These are phyloP conservation scores for Pentalonia nigronervosa DNA, from an alignment of 1,140 invertebrate species.

Conservation along the genomic window DNA sequence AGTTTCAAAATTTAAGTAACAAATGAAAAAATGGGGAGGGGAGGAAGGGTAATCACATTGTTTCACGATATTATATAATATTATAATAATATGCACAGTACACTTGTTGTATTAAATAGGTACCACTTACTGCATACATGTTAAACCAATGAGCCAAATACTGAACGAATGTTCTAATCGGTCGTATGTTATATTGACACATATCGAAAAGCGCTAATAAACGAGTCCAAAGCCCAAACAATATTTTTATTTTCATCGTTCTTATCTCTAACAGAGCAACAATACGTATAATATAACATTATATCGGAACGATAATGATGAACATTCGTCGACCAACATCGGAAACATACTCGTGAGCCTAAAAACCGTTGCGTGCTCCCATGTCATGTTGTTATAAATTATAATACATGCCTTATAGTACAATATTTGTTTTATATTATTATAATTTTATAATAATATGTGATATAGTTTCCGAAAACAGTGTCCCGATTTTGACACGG, in stretches of 20 bases:
- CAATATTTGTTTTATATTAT: too few relatives aligned
- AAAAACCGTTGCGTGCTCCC: not conserved
- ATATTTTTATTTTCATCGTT: not conserved
- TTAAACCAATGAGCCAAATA: not conserved
- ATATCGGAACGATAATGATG: not conserved
- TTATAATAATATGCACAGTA: not conserved
- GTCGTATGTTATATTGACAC: not conserved
- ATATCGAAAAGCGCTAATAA: not conserved
- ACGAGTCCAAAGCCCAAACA: not conserved
- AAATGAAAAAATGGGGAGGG: not conserved
- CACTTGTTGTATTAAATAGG: not conserved
- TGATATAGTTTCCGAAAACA: not conserved
- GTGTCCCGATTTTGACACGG: too few relatives aligned
- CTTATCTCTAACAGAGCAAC: not conserved
- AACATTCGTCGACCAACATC: not conserved
- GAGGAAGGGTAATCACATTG: not conserved
- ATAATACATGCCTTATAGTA: not conserved
- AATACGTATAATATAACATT: not conserved
- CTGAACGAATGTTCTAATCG: not conserved
- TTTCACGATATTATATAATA: not conserved
- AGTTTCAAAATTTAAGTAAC: not conserved
- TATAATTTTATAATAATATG: not conserved
- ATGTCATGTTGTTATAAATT: not conserved
- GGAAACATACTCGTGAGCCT: not conserved
- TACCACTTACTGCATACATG: not conserved